These are phyloP conservation scores for Drosophila sulfurigaster DNA, from an alignment of 1,140 invertebrate genomes.

Conservation along the genomic window DNA sequence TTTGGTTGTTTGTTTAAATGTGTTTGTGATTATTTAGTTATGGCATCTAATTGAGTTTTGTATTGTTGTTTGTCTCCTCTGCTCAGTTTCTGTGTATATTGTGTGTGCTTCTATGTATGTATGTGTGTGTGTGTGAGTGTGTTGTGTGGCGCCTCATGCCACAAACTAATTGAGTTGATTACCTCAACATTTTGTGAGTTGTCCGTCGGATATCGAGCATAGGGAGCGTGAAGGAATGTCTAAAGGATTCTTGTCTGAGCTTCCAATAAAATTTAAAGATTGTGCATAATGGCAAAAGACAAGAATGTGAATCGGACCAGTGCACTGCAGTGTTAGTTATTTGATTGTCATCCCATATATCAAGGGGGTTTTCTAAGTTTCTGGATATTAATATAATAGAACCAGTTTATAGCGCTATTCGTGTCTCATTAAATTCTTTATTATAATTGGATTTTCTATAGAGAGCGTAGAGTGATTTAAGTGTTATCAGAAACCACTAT, in stretches of 20 bases:
- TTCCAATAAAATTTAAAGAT: constrained; percentile 10
- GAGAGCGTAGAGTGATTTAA: too few species aligned
- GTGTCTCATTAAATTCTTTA: too few species aligned
- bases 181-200: constrained; percentile 49
- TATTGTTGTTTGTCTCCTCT: constrained; percentile 54
- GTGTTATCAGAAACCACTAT: too few species aligned
- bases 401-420: too few species aligned
- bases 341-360: too few species aligned
- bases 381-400: too few species aligned
- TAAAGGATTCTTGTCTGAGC: not conserved
- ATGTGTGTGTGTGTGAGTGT: too few species aligned
- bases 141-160: constrained; percentile 27
- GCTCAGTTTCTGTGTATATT: constrained; percentile 2
- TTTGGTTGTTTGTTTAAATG: constrained; percentile 72
- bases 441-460: too few species aligned
- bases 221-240: constrained; percentile 8
- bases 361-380: too few species aligned
- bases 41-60: constrained; percentile 81
- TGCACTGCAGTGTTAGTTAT: too few species aligned
- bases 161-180: constrained; percentile 75
- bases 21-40: constrained; percentile 84
- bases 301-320: not conserved
- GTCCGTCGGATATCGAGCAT: constrained; percentile 11
- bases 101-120: not conserved
- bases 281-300: not conserved